A percentile compares a stretch with the other conserved stretches of the same genome.
Conservation (phyloP, 2,113 vertebrate genomes). For the Morone saxatilis region DNA sequence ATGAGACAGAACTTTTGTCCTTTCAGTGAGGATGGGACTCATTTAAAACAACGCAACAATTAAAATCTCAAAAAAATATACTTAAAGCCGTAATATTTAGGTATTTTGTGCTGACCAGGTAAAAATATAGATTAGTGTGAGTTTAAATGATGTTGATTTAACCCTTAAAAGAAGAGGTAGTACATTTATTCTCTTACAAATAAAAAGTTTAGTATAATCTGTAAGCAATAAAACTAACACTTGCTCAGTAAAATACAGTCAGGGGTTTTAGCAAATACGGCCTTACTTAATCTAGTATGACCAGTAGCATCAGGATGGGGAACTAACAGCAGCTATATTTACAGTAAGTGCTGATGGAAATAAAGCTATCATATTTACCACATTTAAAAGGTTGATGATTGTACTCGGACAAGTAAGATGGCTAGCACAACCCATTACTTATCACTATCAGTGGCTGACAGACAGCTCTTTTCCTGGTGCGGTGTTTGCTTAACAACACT, state of each 20-base stretch:
- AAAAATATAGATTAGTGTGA: too few relatives aligned
- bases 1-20: accelerated
- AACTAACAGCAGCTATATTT: not conserved
- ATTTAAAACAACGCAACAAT: not conserved
- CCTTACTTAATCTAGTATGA: too few relatives aligned
- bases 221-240: too few relatives aligned
- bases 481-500: slow-evolving; percentile 7
- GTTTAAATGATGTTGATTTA: too few relatives aligned
- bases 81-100: not conserved
- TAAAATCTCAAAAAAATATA: not conserved
- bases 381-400: not conserved
- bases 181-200: too few relatives aligned
- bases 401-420: not conserved
- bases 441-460: not conserved
- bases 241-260: too few relatives aligned
- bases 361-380: not conserved
- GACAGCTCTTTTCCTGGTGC: not conserved
- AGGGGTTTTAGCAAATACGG: too few relatives aligned
- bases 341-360: not conserved
- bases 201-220: too few relatives aligned
- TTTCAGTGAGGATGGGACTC: too few relatives aligned
- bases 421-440: not conserved
- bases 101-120: too few relatives aligned
- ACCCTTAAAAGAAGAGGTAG: too few relatives aligned
- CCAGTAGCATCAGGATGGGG: not conserved